These are phyloP conservation scores for Sus scrofa DNA, from an alignment of 2,113 vertebrate species.

Conservation along the genomic window T2T-Sscrofa CM000824.6:66325501-66326000, in stretches of 20 bases:
- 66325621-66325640: neutral
- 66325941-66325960: slow-evolving; percentile 5
- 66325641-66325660: neutral
- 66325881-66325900: neutral
- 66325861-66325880: neutral
- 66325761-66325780: neutral
- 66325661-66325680: neutral
- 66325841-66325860: neutral
- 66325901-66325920: neutral
- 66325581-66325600: neutral
- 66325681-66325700: neutral
- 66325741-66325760: neutral
- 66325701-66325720: neutral
- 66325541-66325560: neutral
- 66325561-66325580: too few species aligned
- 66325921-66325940: neutral
- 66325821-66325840: neutral
- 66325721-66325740: neutral
- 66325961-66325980: neutral
- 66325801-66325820: neutral
- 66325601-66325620: neutral
- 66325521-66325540: neutral
- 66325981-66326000: neutral
- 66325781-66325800: neutral
- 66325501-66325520: neutral